Conservation (phyloP, 1,140 invertebrate genomes). For the Drosophila suzukii region DNA sequence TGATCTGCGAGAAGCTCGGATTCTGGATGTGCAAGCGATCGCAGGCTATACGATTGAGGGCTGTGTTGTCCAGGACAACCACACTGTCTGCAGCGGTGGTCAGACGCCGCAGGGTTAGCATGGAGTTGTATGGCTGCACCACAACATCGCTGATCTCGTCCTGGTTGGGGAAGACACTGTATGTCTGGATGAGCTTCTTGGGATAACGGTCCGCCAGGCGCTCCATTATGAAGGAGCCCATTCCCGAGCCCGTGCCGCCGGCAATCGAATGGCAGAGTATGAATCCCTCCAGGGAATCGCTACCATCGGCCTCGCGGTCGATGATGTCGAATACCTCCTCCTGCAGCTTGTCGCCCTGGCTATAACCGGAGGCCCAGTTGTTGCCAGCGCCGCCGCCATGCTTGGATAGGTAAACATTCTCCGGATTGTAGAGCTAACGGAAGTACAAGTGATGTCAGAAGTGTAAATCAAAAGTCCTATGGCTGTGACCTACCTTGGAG, state of each 20-base stretch:
- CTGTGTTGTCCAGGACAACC: conserved; percentile 98
- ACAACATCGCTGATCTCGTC: conserved; percentile 99
- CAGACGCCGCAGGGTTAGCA: conserved; percentile 97
- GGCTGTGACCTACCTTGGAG: conserved; percentile 88
- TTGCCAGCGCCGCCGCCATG: conserved; percentile 99
- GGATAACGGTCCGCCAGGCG: conserved; percentile 97
- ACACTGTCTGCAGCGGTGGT: conserved; percentile 99
- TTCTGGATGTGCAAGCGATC: conserved; percentile 97
- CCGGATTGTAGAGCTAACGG: conserved; percentile 96
- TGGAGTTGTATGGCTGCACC: conserved; percentile 99
- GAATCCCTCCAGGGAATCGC: conserved; percentile 99
- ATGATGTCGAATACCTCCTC: conserved; percentile 99
- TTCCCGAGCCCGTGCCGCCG: conserved; percentile 98
- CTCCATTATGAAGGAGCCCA: conserved; percentile 98
- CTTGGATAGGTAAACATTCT: conserved; percentile 99
- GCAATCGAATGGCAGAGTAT: conserved; percentile 99
- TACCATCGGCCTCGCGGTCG: conserved; percentile 99
- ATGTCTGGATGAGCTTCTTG: conserved; percentile 99
- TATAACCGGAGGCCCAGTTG: conserved; percentile 99
- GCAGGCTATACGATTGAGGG: conserved; percentile 97
- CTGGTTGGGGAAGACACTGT: conserved; percentile 99
- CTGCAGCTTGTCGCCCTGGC: conserved; percentile 96
- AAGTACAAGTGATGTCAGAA: neutral
- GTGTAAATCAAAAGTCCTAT: neutral
- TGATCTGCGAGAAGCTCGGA: conserved; percentile 98